phyloP scores from a whole-genome alignment of 2,797 vertebrate genomes.

The Lutra lutra region DNA sequence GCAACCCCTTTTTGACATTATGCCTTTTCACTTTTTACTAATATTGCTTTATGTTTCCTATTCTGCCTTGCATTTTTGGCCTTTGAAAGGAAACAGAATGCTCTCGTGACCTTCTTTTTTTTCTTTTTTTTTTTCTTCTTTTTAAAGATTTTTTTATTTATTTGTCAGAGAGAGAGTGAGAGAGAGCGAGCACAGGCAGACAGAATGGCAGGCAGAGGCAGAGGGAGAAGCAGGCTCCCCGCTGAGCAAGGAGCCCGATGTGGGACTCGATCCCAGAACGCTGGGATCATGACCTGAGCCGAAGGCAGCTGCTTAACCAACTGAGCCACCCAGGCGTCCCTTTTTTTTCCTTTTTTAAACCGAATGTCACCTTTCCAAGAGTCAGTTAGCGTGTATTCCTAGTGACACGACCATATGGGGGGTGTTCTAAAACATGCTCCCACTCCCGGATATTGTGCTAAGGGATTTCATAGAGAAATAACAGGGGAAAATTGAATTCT shows the following conservation, averaged over 20 bases:
- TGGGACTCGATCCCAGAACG: too few species aligned
- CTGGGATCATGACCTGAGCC: too few species aligned
- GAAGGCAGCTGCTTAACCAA: too few species aligned
- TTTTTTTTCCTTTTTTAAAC: neutral
- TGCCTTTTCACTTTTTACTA: neutral
- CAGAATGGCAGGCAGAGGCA: too few species aligned
- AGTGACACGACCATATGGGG: neutral
- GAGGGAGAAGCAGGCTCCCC: too few species aligned
- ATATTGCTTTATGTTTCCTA: neutral
- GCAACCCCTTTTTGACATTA: neutral
- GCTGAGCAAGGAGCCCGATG: too few species aligned
- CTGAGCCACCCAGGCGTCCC: too few species aligned
- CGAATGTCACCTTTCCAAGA: neutral
- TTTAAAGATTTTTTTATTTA: too few species aligned
- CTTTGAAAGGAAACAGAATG: neutral
- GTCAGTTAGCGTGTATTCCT: neutral
- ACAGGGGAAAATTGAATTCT: neutral
- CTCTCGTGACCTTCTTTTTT: neutral
- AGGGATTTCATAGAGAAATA: constrained; percentile 20
- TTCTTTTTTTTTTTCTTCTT: too few species aligned
- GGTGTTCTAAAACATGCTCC: neutral
- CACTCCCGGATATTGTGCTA: neutral
- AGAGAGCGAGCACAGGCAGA: too few species aligned
- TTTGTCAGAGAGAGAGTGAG: too few species aligned
- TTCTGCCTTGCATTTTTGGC: constrained; percentile 31